Percentiles rank a stretch among this genome's conserved stretches.
Evolutionary conservation across 2,888 invertebrate genomes (phyloP).

Genomic region (Podotricha telesiphe): DNA sequence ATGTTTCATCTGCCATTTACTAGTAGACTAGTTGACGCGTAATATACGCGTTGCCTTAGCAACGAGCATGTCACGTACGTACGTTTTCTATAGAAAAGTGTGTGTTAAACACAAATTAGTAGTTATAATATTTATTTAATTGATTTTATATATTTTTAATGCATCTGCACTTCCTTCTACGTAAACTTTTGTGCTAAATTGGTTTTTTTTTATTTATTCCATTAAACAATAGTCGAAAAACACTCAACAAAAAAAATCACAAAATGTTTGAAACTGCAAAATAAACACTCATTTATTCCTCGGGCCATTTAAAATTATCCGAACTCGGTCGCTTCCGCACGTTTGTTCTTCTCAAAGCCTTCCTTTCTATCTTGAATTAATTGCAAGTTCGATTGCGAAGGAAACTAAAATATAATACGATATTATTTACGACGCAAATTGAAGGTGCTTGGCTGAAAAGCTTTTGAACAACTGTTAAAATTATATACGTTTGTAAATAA

Average conservation of each 20-base stretch:
- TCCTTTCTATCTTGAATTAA: constrained; percentile 50
- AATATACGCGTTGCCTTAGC: not conserved
- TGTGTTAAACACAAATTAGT: too few relatives aligned
- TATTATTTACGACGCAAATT: constrained; percentile 41
- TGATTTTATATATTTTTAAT: too few relatives aligned
- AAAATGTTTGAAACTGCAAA: constrained; percentile 34
- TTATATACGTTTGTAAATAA: not conserved
- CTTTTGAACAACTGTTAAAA: not conserved
- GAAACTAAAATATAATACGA: constrained; percentile 30
- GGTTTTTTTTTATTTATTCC: not conserved
- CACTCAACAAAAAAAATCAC: not conserved
- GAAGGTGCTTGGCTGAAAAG: constrained; percentile 10
- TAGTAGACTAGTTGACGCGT: not conserved
- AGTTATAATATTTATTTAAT: too few relatives aligned
- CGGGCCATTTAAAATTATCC: constrained; percentile 45
- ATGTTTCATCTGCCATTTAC: not conserved
- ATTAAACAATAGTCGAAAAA: not conserved
- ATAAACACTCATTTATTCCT: constrained; percentile 37
- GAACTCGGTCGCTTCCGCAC: constrained; percentile 44
- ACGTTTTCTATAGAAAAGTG: too few relatives aligned
- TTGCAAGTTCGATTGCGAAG: constrained; percentile 47
- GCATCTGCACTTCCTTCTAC: too few relatives aligned
- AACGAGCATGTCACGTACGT: too few relatives aligned
- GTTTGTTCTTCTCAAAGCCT: constrained; percentile 46
- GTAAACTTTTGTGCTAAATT: too few relatives aligned